Conservation (phyloP, 2,888 invertebrate genomes). For the Heliconius aoede region DNA sequence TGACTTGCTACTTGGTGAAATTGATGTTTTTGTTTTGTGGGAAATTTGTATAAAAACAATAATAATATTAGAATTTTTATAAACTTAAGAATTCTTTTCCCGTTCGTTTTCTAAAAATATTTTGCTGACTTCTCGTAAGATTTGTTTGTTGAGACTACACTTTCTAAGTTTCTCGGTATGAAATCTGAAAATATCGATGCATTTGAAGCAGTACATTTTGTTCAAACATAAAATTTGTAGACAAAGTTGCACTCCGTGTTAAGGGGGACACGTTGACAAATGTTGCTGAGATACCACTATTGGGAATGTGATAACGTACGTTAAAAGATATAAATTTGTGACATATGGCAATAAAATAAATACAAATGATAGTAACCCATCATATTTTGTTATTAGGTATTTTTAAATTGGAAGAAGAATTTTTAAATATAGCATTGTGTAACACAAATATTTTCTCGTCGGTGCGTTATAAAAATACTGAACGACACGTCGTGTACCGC, state of each 20-base stretch:
- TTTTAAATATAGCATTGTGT: constrained; percentile 41
- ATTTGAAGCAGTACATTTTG: constrained; percentile 65
- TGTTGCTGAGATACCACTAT: constrained; percentile 55
- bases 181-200: constrained; percentile 66
- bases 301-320: constrained; percentile 45
- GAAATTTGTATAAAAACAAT: constrained; percentile 51
- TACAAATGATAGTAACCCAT: constrained; percentile 38
- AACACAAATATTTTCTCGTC: constrained; percentile 41
- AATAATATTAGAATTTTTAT: no score
- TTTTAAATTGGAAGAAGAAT: constrained; percentile 39
- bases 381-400: constrained; percentile 39
- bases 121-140: constrained; percentile 64
- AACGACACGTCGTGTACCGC: constrained; percentile 57
- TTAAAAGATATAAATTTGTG: constrained; percentile 45
- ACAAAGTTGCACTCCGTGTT: constrained; percentile 71
- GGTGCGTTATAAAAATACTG: constrained; percentile 56
- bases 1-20: constrained; percentile 65
- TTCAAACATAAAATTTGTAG: constrained; percentile 58
- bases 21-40: constrained; percentile 51
- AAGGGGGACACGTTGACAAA: constrained; percentile 63
- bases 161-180: constrained; percentile 69
- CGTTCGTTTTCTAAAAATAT: constrained; percentile 45
- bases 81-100: constrained; percentile 33
- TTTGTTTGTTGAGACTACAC: constrained; percentile 56
- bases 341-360: constrained; percentile 46